phyloP scores from a whole-genome alignment of 2,797 vertebrate genomes.

The Sitta carolinensis region DNA sequence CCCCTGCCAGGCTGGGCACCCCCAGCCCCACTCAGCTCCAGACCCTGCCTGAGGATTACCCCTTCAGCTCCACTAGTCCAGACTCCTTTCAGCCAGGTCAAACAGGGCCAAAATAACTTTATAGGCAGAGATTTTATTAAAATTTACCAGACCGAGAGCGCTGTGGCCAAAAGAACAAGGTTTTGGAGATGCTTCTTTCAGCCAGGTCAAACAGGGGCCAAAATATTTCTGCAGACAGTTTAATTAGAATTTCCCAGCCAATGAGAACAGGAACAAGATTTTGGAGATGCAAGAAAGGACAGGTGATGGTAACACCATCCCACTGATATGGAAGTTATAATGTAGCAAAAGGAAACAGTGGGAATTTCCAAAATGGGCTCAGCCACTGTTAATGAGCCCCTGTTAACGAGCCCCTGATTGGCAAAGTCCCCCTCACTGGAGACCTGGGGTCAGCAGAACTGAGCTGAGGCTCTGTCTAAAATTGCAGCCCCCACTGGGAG shows the following conservation, averaged over 20 bases:
- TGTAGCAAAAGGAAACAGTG: background rate
- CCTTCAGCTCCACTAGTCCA: rapidly evolving
- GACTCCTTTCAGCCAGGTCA: background rate
- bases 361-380: background rate
- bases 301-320: background rate
- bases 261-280: background rate
- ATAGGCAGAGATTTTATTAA: background rate
- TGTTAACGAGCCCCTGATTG: background rate
- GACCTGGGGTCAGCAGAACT: background rate
- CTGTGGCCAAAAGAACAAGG: too few species aligned
- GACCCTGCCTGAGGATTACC: background rate
- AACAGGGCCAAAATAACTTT: background rate
- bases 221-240: background rate
- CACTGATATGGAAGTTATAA: background rate
- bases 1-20: background rate
- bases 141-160: background rate
- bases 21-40: background rate
- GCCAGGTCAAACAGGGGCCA: background rate
- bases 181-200: background rate
- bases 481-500: background rate
- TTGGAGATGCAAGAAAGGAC: background rate
- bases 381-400: background rate
- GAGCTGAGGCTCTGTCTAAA: background rate
- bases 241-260: background rate
- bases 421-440: background rate